These are phyloP conservation scores for Sorex maritimensis DNA, from an alignment of 2,797 vertebrate species.

Conservation along the genomic window DNA sequence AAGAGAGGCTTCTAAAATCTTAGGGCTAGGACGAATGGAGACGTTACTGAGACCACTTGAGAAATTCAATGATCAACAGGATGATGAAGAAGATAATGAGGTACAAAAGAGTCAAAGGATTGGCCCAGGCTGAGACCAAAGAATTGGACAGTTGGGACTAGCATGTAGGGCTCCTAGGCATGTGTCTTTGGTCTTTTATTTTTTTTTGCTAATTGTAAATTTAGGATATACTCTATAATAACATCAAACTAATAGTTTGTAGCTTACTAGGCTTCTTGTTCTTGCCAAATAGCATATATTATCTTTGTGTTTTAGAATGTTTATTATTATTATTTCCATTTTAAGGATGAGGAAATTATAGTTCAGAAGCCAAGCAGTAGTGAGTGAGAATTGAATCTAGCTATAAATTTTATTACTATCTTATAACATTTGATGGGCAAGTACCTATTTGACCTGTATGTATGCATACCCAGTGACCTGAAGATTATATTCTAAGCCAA, in stretches of 20 bases:
- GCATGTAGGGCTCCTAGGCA: neutral
- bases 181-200: neutral
- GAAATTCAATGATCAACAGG: no score
- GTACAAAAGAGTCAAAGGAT: neutral
- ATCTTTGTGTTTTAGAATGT: constrained; percentile 1
- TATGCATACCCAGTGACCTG: neutral
- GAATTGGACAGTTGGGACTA: neutral
- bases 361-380: constrained; percentile 52
- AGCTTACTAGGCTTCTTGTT: constrained; percentile 8
- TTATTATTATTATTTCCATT: constrained; percentile 35
- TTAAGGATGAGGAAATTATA: constrained; percentile 11
- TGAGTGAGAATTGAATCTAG: constrained; percentile 26
- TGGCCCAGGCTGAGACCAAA: neutral
- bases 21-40: no score
- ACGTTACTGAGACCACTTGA: no score
- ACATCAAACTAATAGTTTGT: neutral
- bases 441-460: neutral
- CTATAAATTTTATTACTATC: constrained; percentile 18
- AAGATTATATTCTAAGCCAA: constrained; percentile 12
- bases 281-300: neutral
- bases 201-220: constrained; percentile 4
- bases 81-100: neutral
- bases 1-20: no score
- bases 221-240: constrained; percentile 47
- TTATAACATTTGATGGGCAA: neutral